Evolutionary conservation across 1,140 invertebrate species (phyloP).

Genomic region (Chrysoperla carnea): DNA sequence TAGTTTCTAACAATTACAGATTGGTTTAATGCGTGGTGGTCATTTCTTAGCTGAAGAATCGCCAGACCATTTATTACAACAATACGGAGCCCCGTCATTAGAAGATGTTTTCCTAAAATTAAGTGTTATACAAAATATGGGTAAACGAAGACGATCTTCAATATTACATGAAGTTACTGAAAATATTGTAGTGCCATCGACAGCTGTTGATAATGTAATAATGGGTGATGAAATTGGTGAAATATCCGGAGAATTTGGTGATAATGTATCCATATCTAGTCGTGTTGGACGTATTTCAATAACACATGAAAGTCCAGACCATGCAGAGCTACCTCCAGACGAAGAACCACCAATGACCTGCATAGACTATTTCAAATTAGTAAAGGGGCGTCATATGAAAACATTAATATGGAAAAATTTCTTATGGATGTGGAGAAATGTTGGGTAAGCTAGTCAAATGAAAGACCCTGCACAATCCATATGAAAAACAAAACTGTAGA

Average conservation of each 20-base stretch:
- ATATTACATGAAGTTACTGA: slow-evolving; percentile 56
- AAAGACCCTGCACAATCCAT: neutral
- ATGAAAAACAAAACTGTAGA: too few species aligned
- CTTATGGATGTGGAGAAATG: slow-evolving; percentile 81
- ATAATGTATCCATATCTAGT: slow-evolving; percentile 59
- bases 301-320: slow-evolving; percentile 6
- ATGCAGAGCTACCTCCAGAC: slow-evolving; percentile 33
- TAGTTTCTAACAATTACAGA: slow-evolving; percentile 31
- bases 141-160: slow-evolving; percentile 54
- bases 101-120: slow-evolving; percentile 90
- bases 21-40: slow-evolving; percentile 84
- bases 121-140: slow-evolving; percentile 63
- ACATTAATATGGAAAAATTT: slow-evolving; percentile 87
- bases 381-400: slow-evolving; percentile 52
- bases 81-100: slow-evolving; percentile 60
- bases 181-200: slow-evolving; percentile 34
- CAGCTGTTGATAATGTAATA: slow-evolving; percentile 30
- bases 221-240: slow-evolving; percentile 47
- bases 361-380: slow-evolving; percentile 40
- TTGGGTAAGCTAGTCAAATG: slow-evolving; percentile 33
- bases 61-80: slow-evolving; percentile 56
- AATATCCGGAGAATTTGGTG: slow-evolving; percentile 71
- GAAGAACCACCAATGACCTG: slow-evolving; percentile 29
- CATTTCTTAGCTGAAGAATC: slow-evolving; percentile 81
- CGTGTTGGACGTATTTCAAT: slow-evolving; percentile 26